A percentile compares a stretch with the other conserved stretches of the same genome.
Evolutionary conservation across 2,113 vertebrate genomes (phyloP).

Genomic region (Scatophagus argus): DNA sequence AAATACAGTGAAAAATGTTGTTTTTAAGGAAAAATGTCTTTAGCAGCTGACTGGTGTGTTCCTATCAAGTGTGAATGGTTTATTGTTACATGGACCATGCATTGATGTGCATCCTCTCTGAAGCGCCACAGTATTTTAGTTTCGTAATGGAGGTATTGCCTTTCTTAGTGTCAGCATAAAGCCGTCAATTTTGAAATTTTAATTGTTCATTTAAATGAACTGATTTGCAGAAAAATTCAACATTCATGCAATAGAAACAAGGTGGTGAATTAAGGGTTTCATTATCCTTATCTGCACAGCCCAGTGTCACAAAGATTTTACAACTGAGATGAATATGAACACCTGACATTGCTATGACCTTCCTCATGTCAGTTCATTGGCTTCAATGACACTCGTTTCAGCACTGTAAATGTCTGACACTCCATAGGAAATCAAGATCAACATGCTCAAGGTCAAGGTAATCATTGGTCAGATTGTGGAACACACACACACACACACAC

Average conservation of each 20-base stretch:
- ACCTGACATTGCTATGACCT: slow-evolving; percentile 37
- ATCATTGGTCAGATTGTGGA: slow-evolving; percentile 48
- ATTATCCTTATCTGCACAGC: neutral
- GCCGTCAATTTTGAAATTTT: neutral
- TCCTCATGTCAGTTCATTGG: slow-evolving; percentile 7
- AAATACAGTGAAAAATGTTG: neutral
- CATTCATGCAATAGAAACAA: neutral
- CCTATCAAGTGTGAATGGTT: neutral
- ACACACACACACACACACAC: slow-evolving; percentile 1
- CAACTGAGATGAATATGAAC: neutral
- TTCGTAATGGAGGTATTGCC: neutral
- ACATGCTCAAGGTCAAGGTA: slow-evolving; percentile 66
- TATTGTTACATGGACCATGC: neutral
- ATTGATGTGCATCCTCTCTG: neutral
- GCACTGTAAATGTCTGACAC: neutral
- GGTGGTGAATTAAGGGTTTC: neutral
- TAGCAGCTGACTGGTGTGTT: too few relatives aligned
- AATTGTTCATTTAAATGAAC: neutral
- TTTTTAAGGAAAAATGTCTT: neutral
- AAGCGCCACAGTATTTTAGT: neutral
- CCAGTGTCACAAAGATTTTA: neutral
- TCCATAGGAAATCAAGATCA: slow-evolving; percentile 12
- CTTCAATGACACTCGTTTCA: slow-evolving; percentile 22
- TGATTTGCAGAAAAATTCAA: neutral
- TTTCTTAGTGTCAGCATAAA: neutral